A percentile compares a stretch with the other conserved stretches of the same genome.
Conservation (phyloP, 2,888 invertebrate species). For the Amblyteles armatorius region DNA sequence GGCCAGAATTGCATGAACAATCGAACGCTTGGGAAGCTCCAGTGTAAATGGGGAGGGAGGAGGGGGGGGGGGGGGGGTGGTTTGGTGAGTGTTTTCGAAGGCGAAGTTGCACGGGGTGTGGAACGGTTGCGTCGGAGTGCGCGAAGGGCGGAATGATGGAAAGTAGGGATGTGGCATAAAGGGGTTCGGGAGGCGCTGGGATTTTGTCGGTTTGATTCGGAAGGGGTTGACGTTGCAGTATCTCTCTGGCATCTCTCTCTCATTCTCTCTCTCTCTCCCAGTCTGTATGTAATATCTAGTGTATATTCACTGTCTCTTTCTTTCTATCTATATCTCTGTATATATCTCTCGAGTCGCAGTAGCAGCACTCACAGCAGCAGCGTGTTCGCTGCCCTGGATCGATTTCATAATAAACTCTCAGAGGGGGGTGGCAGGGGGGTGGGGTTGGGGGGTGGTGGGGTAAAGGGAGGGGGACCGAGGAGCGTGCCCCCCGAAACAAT, state of each 20-base stretch:
- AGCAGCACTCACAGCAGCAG: conserved; percentile 67
- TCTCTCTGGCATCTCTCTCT: conserved; percentile 71
- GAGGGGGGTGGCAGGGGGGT: background rate
- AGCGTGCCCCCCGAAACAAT: conserved; percentile 77
- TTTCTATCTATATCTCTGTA: conserved; percentile 58
- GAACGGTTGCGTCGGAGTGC: conserved; percentile 64
- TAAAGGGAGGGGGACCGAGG: conserved; percentile 37
- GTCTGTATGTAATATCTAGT: conserved; percentile 50
- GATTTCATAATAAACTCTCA: conserved; percentile 82
- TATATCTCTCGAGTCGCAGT: conserved; percentile 60
- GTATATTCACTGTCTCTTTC: conserved; percentile 51
- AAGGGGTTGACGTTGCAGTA: conserved; percentile 81
- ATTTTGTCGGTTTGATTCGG: conserved; percentile 77
- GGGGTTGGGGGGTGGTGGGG: background rate
- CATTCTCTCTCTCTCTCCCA: conserved; percentile 59
- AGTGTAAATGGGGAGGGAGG: conserved; percentile 66
- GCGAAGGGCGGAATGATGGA: conserved; percentile 68
- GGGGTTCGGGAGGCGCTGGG: conserved; percentile 60
- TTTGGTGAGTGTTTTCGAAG: conserved; percentile 71
- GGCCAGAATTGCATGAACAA: conserved; percentile 58
- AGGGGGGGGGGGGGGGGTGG: conserved; percentile 57
- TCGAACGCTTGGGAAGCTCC: conserved; percentile 69
- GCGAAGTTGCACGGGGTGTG: conserved; percentile 67
- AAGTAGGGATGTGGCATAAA: conserved; percentile 53
- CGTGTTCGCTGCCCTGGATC: conserved; percentile 77